Percentiles rank a stretch among this genome's conserved stretches.
These are phyloP conservation scores for Trichoplax adhaerens DNA, from an alignment of 37 sponge, comb jelly and placozoan genomes.

Conservation along the genomic window DNA sequence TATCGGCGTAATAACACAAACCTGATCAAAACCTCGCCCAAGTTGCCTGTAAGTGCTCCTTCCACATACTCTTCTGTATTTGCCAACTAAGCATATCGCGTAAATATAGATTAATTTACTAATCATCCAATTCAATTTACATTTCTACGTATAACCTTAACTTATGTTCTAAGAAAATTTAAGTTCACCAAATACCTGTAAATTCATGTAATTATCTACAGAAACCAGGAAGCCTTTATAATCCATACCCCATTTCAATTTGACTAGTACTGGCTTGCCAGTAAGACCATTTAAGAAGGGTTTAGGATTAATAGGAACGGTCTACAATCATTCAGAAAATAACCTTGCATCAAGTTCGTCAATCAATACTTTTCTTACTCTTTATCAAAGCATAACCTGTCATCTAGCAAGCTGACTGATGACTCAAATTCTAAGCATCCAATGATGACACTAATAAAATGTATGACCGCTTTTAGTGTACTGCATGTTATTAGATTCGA, in stretches of 20 bases:
- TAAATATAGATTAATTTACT: background rate
- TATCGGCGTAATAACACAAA: conserved; percentile 4
- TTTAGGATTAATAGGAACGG: conserved; percentile 91
- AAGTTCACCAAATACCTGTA: conserved; percentile 30
- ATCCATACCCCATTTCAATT: conserved; percentile 99
- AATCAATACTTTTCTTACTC: too few species aligned
- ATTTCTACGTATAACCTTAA: background rate
- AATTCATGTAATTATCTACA: conserved; percentile 94
- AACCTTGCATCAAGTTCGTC: too few species aligned
- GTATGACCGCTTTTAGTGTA: too few species aligned
- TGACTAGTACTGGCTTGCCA: conserved; percentile 92
- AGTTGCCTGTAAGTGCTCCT: conserved; percentile 66
- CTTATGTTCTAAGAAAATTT: background rate
- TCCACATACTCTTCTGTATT: conserved; percentile 96
- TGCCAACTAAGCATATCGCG: conserved; percentile 40
- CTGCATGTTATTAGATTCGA: too few species aligned
- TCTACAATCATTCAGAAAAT: conserved; percentile 4
- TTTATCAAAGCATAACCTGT: too few species aligned
- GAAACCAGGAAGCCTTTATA: conserved; percentile 94
- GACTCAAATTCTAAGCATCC: too few species aligned
- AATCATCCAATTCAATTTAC: too few species aligned
- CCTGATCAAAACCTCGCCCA: conserved; percentile 96
- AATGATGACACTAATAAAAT: too few species aligned
- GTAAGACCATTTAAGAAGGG: conserved; percentile 92
- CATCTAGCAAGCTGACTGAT: too few species aligned